Conservation (phyloP, 1,140 invertebrate species). For the Brachionus asplanchnoidis region DNA sequence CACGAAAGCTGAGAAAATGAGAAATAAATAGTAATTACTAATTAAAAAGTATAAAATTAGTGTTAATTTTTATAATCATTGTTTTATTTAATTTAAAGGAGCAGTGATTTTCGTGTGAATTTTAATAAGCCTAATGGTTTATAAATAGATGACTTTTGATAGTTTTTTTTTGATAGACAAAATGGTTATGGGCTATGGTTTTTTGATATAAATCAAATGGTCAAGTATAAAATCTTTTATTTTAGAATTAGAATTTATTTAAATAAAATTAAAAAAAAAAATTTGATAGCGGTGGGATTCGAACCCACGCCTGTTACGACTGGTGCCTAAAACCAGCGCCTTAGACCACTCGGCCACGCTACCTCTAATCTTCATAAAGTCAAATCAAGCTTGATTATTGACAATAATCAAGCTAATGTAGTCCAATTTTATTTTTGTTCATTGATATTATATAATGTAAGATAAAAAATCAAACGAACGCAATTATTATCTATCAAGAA, state of each 20-base stretch:
- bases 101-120: not conserved
- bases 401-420: too few relatives aligned
- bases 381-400: too few relatives aligned
- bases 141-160: not conserved
- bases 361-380: conserved; percentile 54
- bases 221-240: not conserved
- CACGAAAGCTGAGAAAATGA: too few relatives aligned
- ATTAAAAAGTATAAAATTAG: not conserved
- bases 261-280: not conserved
- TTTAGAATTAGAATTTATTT: not conserved
- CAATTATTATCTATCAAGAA: not conserved
- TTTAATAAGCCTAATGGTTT: not conserved
- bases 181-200: not conserved
- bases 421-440: too few relatives aligned
- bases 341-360: conserved; percentile 98
- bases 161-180: not conserved
- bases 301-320: conserved; percentile 96
- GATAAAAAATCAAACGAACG: not conserved
- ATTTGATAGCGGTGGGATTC: conserved; percentile 94
- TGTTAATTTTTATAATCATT: not conserved
- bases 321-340: conserved; percentile 98
- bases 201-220: not conserved
- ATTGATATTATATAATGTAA: not conserved
- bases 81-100: not conserved
- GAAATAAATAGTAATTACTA: too few relatives aligned